A percentile compares a stretch with the other conserved stretches of the same genome.
phyloP scores from a whole-genome alignment of 2,113 vertebrate species.

The Cyphotilapia sp. region DNA sequence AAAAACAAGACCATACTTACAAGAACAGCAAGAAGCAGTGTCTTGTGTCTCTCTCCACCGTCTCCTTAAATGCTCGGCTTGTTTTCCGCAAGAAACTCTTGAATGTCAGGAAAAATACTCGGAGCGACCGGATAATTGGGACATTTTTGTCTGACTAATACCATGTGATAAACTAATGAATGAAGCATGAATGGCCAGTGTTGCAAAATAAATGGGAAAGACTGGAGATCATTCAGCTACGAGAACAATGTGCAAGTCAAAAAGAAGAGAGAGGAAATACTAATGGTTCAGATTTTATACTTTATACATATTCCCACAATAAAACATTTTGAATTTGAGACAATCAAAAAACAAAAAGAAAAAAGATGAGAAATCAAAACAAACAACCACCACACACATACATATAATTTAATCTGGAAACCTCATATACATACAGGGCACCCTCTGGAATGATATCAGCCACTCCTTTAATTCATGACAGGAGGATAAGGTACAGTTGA shows the following conservation, averaged over 20 bases:
- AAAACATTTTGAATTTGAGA: constrained; percentile 42
- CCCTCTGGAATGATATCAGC: constrained; percentile 30
- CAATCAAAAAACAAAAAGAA: constrained; percentile 2
- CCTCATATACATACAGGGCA: constrained; percentile 55
- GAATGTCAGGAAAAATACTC: constrained; percentile 35
- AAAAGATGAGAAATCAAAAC: neutral
- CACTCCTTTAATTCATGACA: neutral
- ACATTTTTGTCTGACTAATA: constrained; percentile 52
- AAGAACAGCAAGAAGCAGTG: neutral
- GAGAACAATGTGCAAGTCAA: neutral
- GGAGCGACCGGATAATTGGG: constrained; percentile 15
- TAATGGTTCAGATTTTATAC: constrained; percentile 41
- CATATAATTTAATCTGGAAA: constrained; percentile 55
- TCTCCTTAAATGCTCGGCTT: neutral
- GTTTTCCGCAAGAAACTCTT: neutral
- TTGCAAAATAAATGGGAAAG: neutral
- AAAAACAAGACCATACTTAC: constrained; percentile 12
- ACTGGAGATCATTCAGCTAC: neutral
- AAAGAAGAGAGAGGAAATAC: neutral
- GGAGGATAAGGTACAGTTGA: neutral
- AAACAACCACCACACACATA: constrained; percentile 30
- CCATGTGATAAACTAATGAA: constrained; percentile 68
- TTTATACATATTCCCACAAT: constrained; percentile 47
- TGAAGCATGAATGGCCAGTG: constrained; percentile 30
- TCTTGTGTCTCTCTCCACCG: neutral